Conservation (phyloP, 2,888 invertebrate genomes). For the Agrochola lychnidis region DNA sequence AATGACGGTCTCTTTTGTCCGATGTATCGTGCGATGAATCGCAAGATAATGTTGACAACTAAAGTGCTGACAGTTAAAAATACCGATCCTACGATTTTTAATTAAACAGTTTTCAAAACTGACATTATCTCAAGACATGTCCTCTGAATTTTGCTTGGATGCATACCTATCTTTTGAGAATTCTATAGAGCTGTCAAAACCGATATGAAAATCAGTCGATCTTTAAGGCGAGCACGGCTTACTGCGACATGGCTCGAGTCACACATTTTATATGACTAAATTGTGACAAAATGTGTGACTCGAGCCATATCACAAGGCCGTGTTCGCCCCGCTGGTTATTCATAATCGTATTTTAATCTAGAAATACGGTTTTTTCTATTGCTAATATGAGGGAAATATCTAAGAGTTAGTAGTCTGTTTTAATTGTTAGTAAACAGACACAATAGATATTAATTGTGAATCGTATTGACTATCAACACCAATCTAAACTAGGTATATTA, state of each 20-base stretch:
- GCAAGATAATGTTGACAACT: neutral
- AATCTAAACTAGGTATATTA: slow-evolving; percentile 7
- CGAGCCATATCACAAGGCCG: no score
- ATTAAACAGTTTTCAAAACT: neutral
- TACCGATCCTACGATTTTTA: neutral
- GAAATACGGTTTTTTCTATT: neutral
- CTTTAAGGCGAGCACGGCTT: no score
- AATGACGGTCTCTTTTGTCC: neutral
- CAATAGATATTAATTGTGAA: neutral
- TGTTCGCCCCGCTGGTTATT: neutral
- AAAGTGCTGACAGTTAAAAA: slow-evolving; percentile 12
- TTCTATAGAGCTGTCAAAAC: slow-evolving; percentile 3
- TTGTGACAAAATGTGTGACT: no score
- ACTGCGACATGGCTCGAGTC: no score
- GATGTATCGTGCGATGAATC: neutral
- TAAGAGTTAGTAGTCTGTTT: neutral
- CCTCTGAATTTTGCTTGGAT: no score
- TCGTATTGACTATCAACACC: neutral
- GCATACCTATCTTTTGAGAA: no score
- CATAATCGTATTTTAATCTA: neutral
- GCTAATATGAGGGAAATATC: neutral
- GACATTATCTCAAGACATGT: neutral
- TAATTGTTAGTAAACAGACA: neutral
- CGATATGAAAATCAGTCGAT: neutral
- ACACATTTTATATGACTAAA: no score